Evolutionary conservation across 2,113 vertebrate genomes (phyloP).

Genomic region (Galbula dea): DNA sequence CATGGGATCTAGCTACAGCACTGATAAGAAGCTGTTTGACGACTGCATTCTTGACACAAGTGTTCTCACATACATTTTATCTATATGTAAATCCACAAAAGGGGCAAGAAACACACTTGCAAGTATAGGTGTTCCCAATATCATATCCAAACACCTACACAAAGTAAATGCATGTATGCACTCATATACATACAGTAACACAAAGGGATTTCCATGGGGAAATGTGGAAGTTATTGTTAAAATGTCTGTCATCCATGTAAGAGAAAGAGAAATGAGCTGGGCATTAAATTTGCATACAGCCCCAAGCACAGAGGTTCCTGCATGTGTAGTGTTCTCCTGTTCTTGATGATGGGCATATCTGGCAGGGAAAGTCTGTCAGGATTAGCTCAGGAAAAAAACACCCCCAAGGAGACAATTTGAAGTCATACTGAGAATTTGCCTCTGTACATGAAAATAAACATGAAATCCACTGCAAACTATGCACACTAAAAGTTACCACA

Average conservation of each 20-base stretch:
- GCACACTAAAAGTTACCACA: constrained; percentile 64
- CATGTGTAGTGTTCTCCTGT: constrained; percentile 54
- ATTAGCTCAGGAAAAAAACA: constrained; percentile 76
- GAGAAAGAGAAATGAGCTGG: constrained; percentile 78
- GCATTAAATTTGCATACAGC: constrained; percentile 82
- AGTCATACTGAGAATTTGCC: constrained; percentile 79
- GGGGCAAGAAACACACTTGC: constrained; percentile 43
- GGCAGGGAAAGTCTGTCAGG: constrained; percentile 76
- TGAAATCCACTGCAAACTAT: constrained; percentile 61
- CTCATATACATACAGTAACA: constrained; percentile 52
- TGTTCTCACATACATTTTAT: constrained; percentile 45
- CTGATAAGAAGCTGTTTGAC: constrained; percentile 66
- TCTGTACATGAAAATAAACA: constrained; percentile 78
- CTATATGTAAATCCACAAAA: constrained; percentile 55
- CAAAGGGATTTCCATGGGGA: constrained; percentile 66
- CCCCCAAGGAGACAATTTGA: constrained; percentile 81
- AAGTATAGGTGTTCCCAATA: constrained; percentile 46
- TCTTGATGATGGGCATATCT: constrained; percentile 81
- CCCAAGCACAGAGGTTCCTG: constrained; percentile 75
- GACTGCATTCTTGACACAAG: constrained; percentile 39
- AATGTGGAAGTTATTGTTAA: constrained; percentile 71
- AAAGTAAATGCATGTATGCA: constrained; percentile 16
- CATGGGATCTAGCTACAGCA: constrained; percentile 63
- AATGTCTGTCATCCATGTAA: constrained; percentile 75
- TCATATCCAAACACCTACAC: constrained; percentile 20